A percentile compares a stretch with the other conserved stretches of the same genome.
Evolutionary conservation across 1,140 invertebrate species (phyloP).

Genomic region (Lasaia peninsularis): DNA sequence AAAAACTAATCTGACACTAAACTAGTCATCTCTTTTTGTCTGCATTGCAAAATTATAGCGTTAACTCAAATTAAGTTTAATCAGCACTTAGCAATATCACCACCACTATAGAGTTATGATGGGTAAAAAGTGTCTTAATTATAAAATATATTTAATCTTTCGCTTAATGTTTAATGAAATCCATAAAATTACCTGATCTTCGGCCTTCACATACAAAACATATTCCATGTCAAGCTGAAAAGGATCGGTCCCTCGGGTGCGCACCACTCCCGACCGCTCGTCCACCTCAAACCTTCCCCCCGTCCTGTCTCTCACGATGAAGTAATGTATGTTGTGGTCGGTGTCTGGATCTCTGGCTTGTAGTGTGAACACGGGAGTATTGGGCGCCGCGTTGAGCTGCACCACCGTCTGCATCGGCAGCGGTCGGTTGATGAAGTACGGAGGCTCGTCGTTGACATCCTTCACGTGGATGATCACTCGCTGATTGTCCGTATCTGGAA

Average conservation of each 20-base stretch:
- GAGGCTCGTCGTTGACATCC: slow-evolving; percentile 97
- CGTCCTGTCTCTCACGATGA: slow-evolving; percentile 93
- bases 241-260: slow-evolving; percentile 92
- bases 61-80: too few relatives aligned
- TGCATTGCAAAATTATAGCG: too few relatives aligned
- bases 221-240: slow-evolving; percentile 98
- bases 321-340: slow-evolving; percentile 96
- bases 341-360: slow-evolving; percentile 97
- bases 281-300: slow-evolving; percentile 91
- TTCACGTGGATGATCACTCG: slow-evolving; percentile 96
- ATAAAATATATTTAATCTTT: too few relatives aligned
- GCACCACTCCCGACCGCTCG: slow-evolving; percentile 94
- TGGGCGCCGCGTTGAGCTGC: slow-evolving; percentile 94
- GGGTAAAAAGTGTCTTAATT: too few relatives aligned
- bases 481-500: slow-evolving; percentile 93
- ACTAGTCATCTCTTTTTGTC: too few relatives aligned
- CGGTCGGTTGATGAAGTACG: slow-evolving; percentile 96
- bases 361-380: slow-evolving; percentile 96
- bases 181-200: slow-evolving; percentile 84
- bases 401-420: slow-evolving; percentile 97
- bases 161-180: too few relatives aligned
- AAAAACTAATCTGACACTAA: too few relatives aligned
- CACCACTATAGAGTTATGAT: too few relatives aligned
- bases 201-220: slow-evolving; percentile 95
- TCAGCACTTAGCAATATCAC: too few relatives aligned